Conservation (phyloP, 2,888 invertebrate genomes). For the Adelognathus sp. region DNA sequence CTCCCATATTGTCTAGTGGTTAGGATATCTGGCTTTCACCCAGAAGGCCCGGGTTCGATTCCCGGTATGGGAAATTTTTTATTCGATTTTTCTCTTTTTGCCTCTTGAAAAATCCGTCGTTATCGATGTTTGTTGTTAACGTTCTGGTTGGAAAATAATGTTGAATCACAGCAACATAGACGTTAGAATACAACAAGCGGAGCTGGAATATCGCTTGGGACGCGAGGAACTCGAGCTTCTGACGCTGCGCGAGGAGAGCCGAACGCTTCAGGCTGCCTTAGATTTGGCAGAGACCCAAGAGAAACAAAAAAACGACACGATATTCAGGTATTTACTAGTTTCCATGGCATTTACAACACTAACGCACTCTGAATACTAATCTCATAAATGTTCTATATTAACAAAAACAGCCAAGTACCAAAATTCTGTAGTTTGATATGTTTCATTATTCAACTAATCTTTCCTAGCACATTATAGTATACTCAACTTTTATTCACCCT, state of each 20-base stretch:
- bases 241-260: conserved; percentile 91
- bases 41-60: conserved; percentile 64
- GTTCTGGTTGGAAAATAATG: not conserved
- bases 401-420: too few species aligned
- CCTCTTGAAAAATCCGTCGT: too few species aligned
- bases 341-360: conserved; percentile 6
- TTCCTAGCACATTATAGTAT: too few species aligned
- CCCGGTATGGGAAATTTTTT: conserved; percentile 63
- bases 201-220: conserved; percentile 93
- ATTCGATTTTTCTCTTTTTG: not conserved
- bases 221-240: conserved; percentile 93
- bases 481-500: too few species aligned
- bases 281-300: conserved; percentile 84
- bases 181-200: conserved; percentile 94
- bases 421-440: too few species aligned
- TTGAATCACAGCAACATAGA: conserved; percentile 89
- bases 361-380: conserved; percentile 14
- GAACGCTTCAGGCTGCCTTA: conserved; percentile 89
- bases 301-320: conserved; percentile 82
- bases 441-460: not conserved
- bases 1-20: conserved; percentile 61
- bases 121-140: not conserved
- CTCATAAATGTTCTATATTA: not conserved
- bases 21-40: conserved; percentile 65
- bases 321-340: conserved; percentile 82